A percentile compares a stretch with the other conserved stretches of the same genome.
Evolutionary conservation across 35 echinoderm and acorn worm genomes (phyloP).

Genomic region (Ophioderma brevispina): DNA sequence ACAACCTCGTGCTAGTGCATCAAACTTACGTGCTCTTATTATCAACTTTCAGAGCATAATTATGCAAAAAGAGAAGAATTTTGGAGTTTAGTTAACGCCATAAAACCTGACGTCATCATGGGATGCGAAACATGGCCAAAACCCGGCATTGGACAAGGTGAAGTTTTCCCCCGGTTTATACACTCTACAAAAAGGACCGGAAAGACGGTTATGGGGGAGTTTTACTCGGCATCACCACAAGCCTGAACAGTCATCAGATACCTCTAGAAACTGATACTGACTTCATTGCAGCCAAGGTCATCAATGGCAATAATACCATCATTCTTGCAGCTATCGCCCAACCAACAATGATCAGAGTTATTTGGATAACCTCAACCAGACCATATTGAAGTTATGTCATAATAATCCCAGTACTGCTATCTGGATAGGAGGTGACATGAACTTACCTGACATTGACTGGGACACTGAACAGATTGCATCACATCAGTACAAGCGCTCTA

Average conservation of each 20-base stretch:
- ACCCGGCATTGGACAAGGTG: background rate
- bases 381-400: background rate
- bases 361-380: background rate
- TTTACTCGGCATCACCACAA: background rate
- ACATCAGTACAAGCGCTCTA: background rate
- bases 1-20: background rate
- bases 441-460: slow-evolving; percentile 6
- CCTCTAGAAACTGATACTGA: background rate
- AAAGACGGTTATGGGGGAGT: slow-evolving; percentile 31
- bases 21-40: background rate
- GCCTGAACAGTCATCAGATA: slow-evolving; percentile 11
- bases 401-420: background rate
- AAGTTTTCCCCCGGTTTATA: slow-evolving; percentile 1
- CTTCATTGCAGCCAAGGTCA: too few relatives aligned
- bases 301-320: too few relatives aligned
- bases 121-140: slow-evolving; percentile 46
- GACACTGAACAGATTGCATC: background rate
- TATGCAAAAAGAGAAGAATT: background rate
- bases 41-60: slow-evolving; percentile 37
- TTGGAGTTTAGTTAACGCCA: background rate
- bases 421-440: slow-evolving; percentile 20
- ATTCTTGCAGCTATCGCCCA: too few relatives aligned
- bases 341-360: background rate
- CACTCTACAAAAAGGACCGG: slow-evolving; percentile 25
- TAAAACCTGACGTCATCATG: slow-evolving; percentile 28